A percentile compares a stretch with the other conserved stretches of the same genome.
These are phyloP conservation scores for Hydrolagus colliei DNA, from an alignment of 2,797 vertebrate species.

Conservation along the genomic window DNA sequence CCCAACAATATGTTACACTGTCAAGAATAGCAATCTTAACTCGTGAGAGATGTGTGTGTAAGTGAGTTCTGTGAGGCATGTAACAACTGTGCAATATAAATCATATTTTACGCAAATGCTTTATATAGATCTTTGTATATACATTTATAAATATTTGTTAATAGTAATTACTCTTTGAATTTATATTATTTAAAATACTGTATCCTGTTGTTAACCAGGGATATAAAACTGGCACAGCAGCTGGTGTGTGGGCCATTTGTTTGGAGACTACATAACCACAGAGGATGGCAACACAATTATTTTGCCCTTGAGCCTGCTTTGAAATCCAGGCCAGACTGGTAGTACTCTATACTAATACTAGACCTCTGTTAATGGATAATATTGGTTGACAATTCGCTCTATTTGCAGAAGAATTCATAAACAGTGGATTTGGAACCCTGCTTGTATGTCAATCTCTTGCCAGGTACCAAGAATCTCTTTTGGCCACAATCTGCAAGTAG, in stretches of 20 bases:
- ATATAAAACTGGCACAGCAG: not conserved
- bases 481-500: too few species aligned
- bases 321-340: not conserved
- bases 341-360: not conserved
- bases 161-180: not conserved
- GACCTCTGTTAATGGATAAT: too few species aligned
- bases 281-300: not conserved
- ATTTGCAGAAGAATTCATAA: too few species aligned
- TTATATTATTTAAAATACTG: conserved; percentile 3
- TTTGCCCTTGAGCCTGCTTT: not conserved
- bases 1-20: too few species aligned
- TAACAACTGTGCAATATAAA: not conserved
- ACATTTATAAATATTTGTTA: not conserved
- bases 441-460: too few species aligned
- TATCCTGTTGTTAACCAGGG: not conserved
- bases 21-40: too few species aligned
- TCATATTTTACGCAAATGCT: not conserved
- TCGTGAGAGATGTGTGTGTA: too few species aligned
- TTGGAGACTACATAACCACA: not conserved
- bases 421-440: too few species aligned
- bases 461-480: too few species aligned
- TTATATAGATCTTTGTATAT: not conserved
- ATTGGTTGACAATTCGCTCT: too few species aligned
- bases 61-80: too few species aligned
- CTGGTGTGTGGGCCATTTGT: not conserved